These are phyloP conservation scores for Clarias platycephalus DNA, from an alignment of 2,797 vertebrate species.

Conservation along the genomic window DNA sequence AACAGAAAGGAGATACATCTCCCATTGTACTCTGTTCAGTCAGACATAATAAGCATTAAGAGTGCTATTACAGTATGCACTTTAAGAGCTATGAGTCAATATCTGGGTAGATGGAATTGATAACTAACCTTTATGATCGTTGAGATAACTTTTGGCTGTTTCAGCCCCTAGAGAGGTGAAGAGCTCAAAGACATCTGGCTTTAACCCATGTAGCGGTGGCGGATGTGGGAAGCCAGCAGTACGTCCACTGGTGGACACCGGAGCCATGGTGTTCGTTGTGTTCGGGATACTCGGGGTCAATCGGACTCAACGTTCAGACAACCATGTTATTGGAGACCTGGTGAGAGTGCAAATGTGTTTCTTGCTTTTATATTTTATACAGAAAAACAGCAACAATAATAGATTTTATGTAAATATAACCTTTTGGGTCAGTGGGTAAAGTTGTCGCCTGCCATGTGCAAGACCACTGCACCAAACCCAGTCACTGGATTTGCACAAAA, in stretches of 20 bases:
- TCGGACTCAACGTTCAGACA: constrained; percentile 79
- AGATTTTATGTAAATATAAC: background rate
- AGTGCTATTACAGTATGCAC: background rate
- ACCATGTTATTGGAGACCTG: constrained; percentile 94
- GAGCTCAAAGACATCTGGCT: constrained; percentile 85
- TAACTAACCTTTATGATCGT: background rate
- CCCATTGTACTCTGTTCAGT: background rate
- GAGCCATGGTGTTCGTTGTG: constrained; percentile 98
- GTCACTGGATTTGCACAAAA: too few relatives aligned
- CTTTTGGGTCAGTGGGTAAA: background rate
- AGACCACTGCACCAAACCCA: too few relatives aligned
- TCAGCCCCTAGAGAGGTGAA: constrained; percentile 68
- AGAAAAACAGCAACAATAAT: background rate
- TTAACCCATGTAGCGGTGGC: constrained; percentile 86
- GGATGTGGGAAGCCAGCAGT: constrained; percentile 87
- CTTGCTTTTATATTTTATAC: background rate
- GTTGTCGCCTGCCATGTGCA: too few relatives aligned
- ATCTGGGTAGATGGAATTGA: background rate
- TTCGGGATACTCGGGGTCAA: constrained; percentile 94
- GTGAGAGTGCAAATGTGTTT: constrained; percentile 64
- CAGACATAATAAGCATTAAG: background rate
- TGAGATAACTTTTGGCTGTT: constrained; percentile 43
- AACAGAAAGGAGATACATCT: background rate
- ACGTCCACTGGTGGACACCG: constrained; percentile 92
- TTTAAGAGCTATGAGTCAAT: background rate